Base-by-base conservation (phyloP, 1,140 invertebrate species). In the Subanguina moxae region DNA sequence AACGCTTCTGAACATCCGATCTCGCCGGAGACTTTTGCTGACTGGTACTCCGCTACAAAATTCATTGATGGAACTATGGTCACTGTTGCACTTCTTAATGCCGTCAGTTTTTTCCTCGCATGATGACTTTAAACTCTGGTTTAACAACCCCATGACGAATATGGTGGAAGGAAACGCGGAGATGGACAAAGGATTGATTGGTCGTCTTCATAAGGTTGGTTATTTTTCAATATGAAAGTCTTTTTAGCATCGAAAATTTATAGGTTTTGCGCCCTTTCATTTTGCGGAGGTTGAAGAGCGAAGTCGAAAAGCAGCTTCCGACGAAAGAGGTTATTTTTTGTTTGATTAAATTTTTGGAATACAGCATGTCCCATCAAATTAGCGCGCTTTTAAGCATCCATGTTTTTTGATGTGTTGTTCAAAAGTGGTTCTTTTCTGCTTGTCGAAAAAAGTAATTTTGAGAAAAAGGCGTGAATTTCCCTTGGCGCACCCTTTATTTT, bases 31-130 rank as follows among this genome's bases (percentile, higher is more conserved):
- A 52, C 85, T 99, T 46, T 85, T 99, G 57, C 85, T 99, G 72
- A 99, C 96, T 56, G 96, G 96, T 71, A 99, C 96, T 38, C 96
- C 96, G 28, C 87, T 99, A 66, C 96, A 99, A 86, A 99, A 99
- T 84, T 95, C 92, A 85, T 85, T 99, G 65, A 95, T 97, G 92
- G 96, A 99, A 85, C 85, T 99, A 62, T 99, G 96, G 96, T 97
- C 96, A 5, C 84, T 99, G 15, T 96, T 99, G 93, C 95, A 99
- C 86, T 99, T 99, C 85, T 87, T 99, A 9, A 98, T 99, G 96
- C 96, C 96, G 52, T 90, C 94, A 85, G 91, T 99, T 66, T 99
- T 99, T 86, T 91, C 94, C 77, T 97, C 94, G 23, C 94, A 98
- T 85, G 87, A 89, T 59, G 93, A 97, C 84, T 97, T 96, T 85